phyloP scores from a whole-genome alignment of 1,140 invertebrate species.

The Zaprionus lachaisei region DNA sequence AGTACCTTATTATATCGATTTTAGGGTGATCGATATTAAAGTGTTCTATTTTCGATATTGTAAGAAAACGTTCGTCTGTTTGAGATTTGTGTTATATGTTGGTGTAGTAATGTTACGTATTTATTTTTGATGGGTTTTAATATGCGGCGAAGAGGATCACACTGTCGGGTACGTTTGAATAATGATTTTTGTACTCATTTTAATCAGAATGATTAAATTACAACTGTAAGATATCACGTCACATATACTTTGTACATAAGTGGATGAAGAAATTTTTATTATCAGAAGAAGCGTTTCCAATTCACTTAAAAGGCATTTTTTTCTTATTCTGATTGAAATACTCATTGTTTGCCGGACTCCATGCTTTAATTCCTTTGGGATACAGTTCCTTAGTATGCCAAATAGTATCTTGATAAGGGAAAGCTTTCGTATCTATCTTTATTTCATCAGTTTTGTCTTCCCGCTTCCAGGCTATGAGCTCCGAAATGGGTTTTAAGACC shows the following conservation, averaged over 20 bases:
- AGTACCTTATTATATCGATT: not conserved
- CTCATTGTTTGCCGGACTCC: not conserved
- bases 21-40: not conserved
- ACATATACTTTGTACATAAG: too few species aligned
- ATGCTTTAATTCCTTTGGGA: conserved; percentile 48
- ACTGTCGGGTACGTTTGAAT: too few species aligned
- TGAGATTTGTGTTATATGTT: too few species aligned
- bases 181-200: too few species aligned
- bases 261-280: too few species aligned
- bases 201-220: too few species aligned
- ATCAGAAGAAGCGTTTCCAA: not conserved
- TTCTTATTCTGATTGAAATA: not conserved
- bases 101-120: too few species aligned
- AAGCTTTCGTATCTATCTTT: not conserved
- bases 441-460: not conserved
- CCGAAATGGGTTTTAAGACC: conserved; percentile 85
- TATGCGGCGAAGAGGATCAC: too few species aligned
- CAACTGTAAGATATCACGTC: too few species aligned
- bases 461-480: conserved; percentile 58
- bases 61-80: too few species aligned
- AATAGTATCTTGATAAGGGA: not conserved
- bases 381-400: conserved; percentile 64
- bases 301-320: conserved; percentile 13
- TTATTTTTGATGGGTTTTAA: too few species aligned
- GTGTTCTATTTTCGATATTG: not conserved